These are phyloP conservation scores for Spheniscus mendiculus DNA, from an alignment of 2,113 vertebrate species.

Conservation along the genomic window DNA sequence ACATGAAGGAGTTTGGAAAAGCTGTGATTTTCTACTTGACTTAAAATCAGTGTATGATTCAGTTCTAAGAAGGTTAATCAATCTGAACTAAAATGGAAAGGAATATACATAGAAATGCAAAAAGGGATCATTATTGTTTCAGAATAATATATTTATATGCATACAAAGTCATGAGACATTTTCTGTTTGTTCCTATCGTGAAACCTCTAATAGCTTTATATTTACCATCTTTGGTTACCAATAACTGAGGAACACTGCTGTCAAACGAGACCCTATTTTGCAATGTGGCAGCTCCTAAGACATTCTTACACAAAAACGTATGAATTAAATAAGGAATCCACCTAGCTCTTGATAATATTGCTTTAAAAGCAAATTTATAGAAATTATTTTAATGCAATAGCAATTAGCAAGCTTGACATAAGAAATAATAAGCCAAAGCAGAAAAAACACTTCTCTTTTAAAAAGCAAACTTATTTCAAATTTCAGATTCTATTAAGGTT, in stretches of 20 bases:
- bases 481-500: background rate
- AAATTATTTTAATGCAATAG: background rate
- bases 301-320: slow-evolving; percentile 1
- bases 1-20: slow-evolving; percentile 72
- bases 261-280: background rate
- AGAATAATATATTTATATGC: slow-evolving; percentile 19
- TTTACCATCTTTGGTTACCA: background rate
- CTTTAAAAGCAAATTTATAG: background rate
- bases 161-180: slow-evolving; percentile 5
- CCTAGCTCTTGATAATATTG: background rate
- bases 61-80: slow-evolving; percentile 73
- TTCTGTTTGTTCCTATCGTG: slow-evolving; percentile 26
- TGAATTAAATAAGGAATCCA: background rate
- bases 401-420: slow-evolving; percentile 25
- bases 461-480: slow-evolving; percentile 45
- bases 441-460: slow-evolving; percentile 33
- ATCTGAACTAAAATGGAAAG: slow-evolving; percentile 69
- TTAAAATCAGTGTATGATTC: slow-evolving; percentile 73
- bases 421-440: slow-evolving; percentile 36
- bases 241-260: background rate
- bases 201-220: too few species aligned
- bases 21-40: slow-evolving; percentile 79
- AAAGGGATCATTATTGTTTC: slow-evolving; percentile 49
- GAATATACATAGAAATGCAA: slow-evolving; percentile 55
- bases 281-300: slow-evolving; percentile 21